A percentile compares a stretch with the other conserved stretches of the same genome.
Evolutionary conservation across 2,797 vertebrate genomes (phyloP).

Genomic region (Coracias cyanogaster): DNA sequence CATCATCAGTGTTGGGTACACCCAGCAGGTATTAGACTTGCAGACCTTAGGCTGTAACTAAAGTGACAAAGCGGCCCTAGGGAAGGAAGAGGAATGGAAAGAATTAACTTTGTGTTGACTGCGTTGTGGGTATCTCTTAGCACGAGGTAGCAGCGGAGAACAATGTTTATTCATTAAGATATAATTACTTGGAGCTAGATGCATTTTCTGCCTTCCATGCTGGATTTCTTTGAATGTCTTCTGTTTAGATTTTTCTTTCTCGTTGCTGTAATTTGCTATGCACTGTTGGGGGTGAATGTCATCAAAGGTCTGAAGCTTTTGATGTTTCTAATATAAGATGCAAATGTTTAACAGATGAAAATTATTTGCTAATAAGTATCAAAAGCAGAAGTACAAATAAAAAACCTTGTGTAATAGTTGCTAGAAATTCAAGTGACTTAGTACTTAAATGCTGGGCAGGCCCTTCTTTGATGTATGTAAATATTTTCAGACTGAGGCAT

Average conservation of each 20-base stretch:
- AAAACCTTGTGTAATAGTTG: background rate
- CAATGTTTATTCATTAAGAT: constrained; percentile 54
- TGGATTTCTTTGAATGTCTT: constrained; percentile 50
- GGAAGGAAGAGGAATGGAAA: background rate
- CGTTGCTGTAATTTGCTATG: constrained; percentile 11
- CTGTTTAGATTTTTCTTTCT: constrained; percentile 35
- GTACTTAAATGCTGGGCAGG: background rate
- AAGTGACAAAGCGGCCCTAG: background rate
- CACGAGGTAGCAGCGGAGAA: constrained; percentile 35
- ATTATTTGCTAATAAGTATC: constrained; percentile 60
- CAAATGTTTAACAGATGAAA: constrained; percentile 67
- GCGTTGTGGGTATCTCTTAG: constrained; percentile 1
- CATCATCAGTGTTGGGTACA: background rate
- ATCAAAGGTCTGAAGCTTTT: constrained; percentile 62
- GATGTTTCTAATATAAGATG: constrained; percentile 59
- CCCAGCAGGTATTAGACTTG: background rate
- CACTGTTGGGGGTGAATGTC: constrained; percentile 45
- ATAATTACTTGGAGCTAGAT: constrained; percentile 42
- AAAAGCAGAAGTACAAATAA: constrained; percentile 55
- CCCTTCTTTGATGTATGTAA: constrained; percentile 30
- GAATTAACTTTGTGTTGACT: constrained; percentile 43
- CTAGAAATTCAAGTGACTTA: constrained; percentile 37
- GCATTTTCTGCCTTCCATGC: constrained; percentile 17
- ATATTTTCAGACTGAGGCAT: constrained; percentile 12
- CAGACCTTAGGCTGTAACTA: background rate